Conservation (phyloP, 2,797 vertebrate species). For the Sebastes diaconus region DNA sequence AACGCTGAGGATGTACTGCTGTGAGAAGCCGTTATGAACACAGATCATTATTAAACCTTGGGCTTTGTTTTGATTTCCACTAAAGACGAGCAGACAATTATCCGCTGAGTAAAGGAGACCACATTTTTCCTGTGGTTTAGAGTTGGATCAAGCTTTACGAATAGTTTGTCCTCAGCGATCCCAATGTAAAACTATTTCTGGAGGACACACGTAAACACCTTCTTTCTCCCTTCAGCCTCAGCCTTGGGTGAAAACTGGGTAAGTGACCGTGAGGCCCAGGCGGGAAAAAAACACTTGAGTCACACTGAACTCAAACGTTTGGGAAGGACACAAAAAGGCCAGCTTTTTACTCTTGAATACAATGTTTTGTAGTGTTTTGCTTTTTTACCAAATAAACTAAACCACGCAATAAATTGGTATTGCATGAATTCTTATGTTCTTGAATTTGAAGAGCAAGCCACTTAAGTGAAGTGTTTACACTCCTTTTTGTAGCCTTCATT, state of each 20-base stretch:
- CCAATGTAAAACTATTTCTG: constrained; percentile 8
- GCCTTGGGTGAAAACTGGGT: neutral
- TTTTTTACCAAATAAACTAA: neutral
- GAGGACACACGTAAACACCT: constrained; percentile 5
- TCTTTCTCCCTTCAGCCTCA: neutral
- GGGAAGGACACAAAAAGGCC: constrained; percentile 12
- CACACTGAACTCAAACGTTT: neutral
- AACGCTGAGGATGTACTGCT: constrained; percentile 36
- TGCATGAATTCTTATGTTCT: neutral
- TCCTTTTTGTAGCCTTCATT: neutral
- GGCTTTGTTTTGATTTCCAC: constrained; percentile 55
- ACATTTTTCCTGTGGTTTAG: constrained; percentile 10
- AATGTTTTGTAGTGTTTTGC: neutral
- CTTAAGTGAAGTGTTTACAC: constrained; percentile 13
- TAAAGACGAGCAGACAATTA: constrained; percentile 41
- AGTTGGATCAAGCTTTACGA: constrained; percentile 7
- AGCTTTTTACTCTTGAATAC: neutral
- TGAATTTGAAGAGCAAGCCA: neutral
- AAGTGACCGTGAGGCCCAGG: constrained; percentile 3
- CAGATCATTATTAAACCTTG: constrained; percentile 49
- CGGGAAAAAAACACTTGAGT: constrained; percentile 1
- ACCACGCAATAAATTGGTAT: neutral
- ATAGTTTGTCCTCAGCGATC: constrained; percentile 24
- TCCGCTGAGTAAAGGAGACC: constrained; percentile 6
- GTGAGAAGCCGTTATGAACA: constrained; percentile 34